A percentile compares a stretch with the other conserved stretches of the same genome.
These are phyloP conservation scores for Chaunax sp. DNA, from an alignment of 2,797 vertebrate genomes.

Conservation along the genomic window DNA sequence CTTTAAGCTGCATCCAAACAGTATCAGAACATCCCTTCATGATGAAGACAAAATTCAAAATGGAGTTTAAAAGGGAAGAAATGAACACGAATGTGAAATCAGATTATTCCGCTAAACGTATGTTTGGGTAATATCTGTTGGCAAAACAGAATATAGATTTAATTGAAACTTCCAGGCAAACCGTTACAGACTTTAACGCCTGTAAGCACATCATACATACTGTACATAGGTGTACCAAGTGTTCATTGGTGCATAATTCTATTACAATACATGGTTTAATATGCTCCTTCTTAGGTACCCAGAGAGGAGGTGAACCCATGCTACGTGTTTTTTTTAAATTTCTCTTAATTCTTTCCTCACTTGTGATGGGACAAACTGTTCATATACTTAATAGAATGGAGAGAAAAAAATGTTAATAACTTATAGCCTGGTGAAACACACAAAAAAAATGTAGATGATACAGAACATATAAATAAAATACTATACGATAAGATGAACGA, in stretches of 20 bases:
- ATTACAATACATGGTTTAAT: slow-evolving; percentile 26
- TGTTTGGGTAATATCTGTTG: slow-evolving; percentile 21
- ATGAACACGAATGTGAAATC: slow-evolving; percentile 38
- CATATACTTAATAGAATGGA: slow-evolving; percentile 9
- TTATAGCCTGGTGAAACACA: slow-evolving; percentile 31
- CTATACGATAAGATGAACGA: slow-evolving; percentile 49
- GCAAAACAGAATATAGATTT: slow-evolving; percentile 15
- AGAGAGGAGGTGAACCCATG: slow-evolving; percentile 4
- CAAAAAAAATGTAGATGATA: slow-evolving; percentile 36
- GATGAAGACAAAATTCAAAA: slow-evolving; percentile 19
- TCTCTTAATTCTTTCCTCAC: slow-evolving; percentile 7
- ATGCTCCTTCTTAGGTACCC: slow-evolving; percentile 8
- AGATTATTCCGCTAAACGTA: slow-evolving; percentile 20
- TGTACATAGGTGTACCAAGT: slow-evolving; percentile 10
- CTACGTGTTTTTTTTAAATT: slow-evolving; percentile 5
- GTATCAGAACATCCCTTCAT: slow-evolving; percentile 55
- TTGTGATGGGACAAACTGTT: background rate
- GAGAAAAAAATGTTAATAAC: slow-evolving; percentile 28
- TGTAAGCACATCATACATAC: background rate
- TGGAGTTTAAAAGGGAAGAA: slow-evolving; percentile 29
- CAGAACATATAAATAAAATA: slow-evolving; percentile 6
- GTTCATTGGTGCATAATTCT: slow-evolving; percentile 37
- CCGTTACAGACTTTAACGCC: slow-evolving; percentile 12
- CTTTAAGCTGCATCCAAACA: slow-evolving; percentile 31
- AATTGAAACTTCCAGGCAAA: slow-evolving; percentile 29